Evolutionary conservation across 2,888 invertebrate species (phyloP), one percentile per base, ranked within the genome.

Genomic region (Microlaimidae sp.): DNA sequence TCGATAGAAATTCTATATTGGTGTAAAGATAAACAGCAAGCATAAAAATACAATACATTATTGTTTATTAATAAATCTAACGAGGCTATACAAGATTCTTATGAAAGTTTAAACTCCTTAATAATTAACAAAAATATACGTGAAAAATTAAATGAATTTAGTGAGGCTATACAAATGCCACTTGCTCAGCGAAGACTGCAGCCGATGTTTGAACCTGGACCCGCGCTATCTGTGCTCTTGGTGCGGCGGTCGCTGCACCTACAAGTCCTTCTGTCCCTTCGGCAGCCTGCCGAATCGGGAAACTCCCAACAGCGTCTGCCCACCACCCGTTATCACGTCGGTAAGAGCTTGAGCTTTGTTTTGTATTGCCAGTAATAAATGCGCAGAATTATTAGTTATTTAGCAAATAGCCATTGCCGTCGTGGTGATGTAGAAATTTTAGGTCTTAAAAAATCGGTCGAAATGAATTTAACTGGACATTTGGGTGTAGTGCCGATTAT

Each of bases 141-240:
- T 46, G n/a, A 10, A 28, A 42, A 54, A 45, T 56, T 51, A n/a
- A n/a, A n/a, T 45, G 45, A 23, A 65, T 69, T 38, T 81, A 66
- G 85, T 93, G 49, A 83, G 85, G 48, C 74, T 95, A 52, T 97
- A 92, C 73, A 93, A 93, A 73, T 97, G 95, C 76, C 85, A 86
- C 72, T 83, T 88, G 57, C 76, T 95, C 60, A 93, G 92, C 69
- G 83, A 87, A 13, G 97, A 97, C 72, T 97, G 95, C 73, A 92
- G 92, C 51, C 77, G 92, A 43, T 97, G 97, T 72, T 83, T 90
- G 56, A 90, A 90, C 1, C 79, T 92, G 55, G 72, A 73, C 50
- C 79, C 82, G 21, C 81, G 85, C 65, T 90, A 90, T 70, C 82
- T 85, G 63, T 97, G 97, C 70, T 83, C 85, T 47, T 97, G 93